Evolutionary conservation across 2,888 invertebrate genomes (phyloP).

Genomic region (Drosophila kambysellisi): DNA sequence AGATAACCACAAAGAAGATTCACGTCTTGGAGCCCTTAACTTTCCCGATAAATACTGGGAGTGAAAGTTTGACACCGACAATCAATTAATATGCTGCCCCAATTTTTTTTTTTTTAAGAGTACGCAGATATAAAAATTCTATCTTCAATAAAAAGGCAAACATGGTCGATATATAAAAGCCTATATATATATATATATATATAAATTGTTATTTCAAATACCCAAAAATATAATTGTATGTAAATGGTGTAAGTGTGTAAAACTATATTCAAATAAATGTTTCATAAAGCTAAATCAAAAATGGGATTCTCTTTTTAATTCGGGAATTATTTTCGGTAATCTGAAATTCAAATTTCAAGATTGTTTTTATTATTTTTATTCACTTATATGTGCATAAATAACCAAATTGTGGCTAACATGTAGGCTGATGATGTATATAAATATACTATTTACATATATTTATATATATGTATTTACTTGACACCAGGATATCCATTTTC

Average conservation of each 20-base stretch:
- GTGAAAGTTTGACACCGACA: background rate
- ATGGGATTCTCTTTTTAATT: background rate
- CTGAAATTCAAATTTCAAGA: background rate
- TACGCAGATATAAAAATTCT: conserved; percentile 19
- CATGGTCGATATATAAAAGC: background rate
- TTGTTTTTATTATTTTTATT: no score
- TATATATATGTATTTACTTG: no score
- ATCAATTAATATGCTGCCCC: background rate
- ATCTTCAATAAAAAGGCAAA: conserved; percentile 16
- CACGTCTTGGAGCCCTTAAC: background rate
- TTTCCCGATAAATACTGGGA: no score
- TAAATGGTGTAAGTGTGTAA: no score
- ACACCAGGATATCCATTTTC: no score
- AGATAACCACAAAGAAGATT: background rate
- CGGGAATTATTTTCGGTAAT: background rate
- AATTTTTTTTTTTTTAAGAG: background rate
- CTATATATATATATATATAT: no score
- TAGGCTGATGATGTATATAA: no score
- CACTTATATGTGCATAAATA: no score
- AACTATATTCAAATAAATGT: background rate
- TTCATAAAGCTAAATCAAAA: background rate
- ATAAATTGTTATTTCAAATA: no score
- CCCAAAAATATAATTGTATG: background rate
- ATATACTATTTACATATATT: no score
- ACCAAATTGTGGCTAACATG: no score